Percentiles rank a stretch among this genome's conserved stretches.
These are phyloP conservation scores for Bubo bubo DNA, from an alignment of 2,113 vertebrate species.

Conservation along the genomic window DNA sequence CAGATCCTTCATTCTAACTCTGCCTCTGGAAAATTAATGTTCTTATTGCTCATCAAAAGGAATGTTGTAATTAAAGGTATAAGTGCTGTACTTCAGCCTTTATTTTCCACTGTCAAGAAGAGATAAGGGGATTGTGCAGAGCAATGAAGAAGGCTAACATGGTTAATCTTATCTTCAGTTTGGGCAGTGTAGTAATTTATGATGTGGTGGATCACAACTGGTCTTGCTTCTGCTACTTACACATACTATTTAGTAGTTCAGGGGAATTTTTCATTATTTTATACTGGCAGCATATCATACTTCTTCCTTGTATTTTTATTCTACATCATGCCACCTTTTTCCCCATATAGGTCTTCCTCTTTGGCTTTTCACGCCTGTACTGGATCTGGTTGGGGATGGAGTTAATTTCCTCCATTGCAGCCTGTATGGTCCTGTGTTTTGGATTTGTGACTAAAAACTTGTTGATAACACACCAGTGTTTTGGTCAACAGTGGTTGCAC, in stretches of 20 bases:
- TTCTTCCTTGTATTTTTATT: not conserved
- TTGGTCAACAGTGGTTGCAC: not conserved
- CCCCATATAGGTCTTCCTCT: not conserved
- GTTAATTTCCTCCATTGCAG: not conserved
- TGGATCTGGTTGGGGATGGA: not conserved
- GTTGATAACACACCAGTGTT: not conserved
- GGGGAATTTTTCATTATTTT: not conserved
- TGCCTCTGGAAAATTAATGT: not conserved
- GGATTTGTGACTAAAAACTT: not conserved
- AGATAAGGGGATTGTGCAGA: not conserved
- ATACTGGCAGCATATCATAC: not conserved
- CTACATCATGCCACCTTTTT: not conserved
- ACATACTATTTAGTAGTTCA: not conserved
- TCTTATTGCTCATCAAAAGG: not conserved
- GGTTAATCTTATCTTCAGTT: not conserved
- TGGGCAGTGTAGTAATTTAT: not conserved
- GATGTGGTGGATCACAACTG: not conserved
- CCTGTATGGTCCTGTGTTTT: not conserved
- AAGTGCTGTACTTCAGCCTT: not conserved
- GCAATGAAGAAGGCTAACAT: not conserved
- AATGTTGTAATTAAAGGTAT: not conserved
- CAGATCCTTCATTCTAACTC: not conserved
- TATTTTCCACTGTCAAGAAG: not conserved
- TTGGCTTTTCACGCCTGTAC: not conserved
- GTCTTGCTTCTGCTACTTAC: not conserved